Percentiles rank a stretch among this genome's conserved stretches.
phyloP scores from a whole-genome alignment of 2,888 invertebrate species.

The Microchrysa polita region DNA sequence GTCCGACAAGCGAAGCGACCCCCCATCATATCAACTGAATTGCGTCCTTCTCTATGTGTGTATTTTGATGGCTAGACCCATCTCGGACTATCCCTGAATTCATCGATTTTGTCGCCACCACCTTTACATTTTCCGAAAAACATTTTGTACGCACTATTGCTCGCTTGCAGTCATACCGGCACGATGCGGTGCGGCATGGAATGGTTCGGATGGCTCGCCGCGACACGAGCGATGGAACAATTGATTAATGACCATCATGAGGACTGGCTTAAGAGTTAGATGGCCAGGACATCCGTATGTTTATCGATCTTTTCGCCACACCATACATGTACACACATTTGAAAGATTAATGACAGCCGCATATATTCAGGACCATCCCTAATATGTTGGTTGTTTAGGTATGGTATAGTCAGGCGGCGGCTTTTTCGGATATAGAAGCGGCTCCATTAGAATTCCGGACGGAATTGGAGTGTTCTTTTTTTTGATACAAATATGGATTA shows the following conservation, averaged over 20 bases:
- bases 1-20: too few relatives aligned
- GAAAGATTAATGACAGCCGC: slow-evolving; percentile 25
- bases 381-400: slow-evolving; percentile 1
- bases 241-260: slow-evolving; percentile 20
- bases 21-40: too few relatives aligned
- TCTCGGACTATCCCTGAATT: slow-evolving; percentile 5
- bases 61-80: too few relatives aligned
- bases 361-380: slow-evolving; percentile 31
- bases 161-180: too few relatives aligned
- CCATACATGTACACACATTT: too few relatives aligned
- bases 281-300: slow-evolving; percentile 10
- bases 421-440: too few relatives aligned
- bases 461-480: too few relatives aligned
- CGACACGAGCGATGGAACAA: background rate
- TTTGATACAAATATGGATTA: too few relatives aligned
- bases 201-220: too few relatives aligned
- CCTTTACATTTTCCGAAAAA: background rate
- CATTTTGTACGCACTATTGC: background rate
- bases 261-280: background rate
- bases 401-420: background rate
- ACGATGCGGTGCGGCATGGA: too few relatives aligned
- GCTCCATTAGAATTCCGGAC: too few relatives aligned
- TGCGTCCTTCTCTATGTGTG: background rate
- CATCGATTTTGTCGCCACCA: background rate
- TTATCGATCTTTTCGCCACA: slow-evolving; percentile 23